Conservation (phyloP, 2,888 invertebrate genomes). For the Anorthoa munda region DNA sequence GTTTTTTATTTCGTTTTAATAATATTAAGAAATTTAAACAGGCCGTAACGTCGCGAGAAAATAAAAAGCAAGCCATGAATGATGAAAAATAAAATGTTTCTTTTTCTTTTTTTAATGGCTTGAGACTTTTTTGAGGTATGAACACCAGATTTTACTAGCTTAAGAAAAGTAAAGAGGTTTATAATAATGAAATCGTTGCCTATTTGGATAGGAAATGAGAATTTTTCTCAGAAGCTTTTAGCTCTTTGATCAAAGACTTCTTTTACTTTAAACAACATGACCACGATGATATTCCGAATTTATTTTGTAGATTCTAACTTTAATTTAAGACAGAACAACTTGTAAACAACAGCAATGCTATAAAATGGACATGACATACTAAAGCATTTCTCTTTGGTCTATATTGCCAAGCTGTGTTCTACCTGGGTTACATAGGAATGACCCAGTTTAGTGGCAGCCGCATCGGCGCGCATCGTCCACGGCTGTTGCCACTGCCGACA, state of each 20-base stretch:
- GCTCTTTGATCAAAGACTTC: slow-evolving; percentile 1
- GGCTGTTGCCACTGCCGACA: slow-evolving; percentile 60
- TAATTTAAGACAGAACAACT: neutral
- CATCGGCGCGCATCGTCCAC: slow-evolving; percentile 67
- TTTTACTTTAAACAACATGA: neutral
- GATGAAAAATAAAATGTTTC: neutral
- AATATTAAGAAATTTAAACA: neutral
- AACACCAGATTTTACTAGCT: neutral
- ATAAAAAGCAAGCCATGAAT: neutral
- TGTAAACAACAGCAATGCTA: slow-evolving; percentile 23
- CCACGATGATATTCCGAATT: neutral
- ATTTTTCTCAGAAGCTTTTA: neutral
- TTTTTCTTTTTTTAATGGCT: neutral
- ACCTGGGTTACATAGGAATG: slow-evolving; percentile 65
- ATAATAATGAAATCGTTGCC: neutral
- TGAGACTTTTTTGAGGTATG: neutral
- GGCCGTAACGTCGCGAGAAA: neutral
- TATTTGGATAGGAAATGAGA: slow-evolving; percentile 8
- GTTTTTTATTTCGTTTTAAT: too few species aligned
- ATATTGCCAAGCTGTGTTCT: slow-evolving; percentile 45
- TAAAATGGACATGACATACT: slow-evolving; percentile 32
- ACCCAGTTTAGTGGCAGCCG: slow-evolving; percentile 69
- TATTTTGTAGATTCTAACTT: neutral
- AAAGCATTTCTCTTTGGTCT: slow-evolving; percentile 46
- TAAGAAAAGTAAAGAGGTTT: slow-evolving; percentile 4